Base-by-base conservation (phyloP, 2,888 invertebrate genomes). In the Tachystola acroxantha region DNA sequence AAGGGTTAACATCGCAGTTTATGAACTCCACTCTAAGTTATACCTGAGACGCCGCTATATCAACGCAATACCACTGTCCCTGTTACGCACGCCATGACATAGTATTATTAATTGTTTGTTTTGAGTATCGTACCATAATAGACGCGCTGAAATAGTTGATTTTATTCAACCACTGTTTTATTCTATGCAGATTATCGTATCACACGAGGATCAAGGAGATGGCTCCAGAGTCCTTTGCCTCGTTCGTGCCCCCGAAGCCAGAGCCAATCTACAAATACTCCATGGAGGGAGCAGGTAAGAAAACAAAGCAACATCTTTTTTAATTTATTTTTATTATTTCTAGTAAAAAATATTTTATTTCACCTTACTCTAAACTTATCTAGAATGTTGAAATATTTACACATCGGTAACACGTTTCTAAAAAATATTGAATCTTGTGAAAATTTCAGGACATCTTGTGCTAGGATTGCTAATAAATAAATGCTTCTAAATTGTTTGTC, bases 191-290 rank as follows among this genome's bases (percentile, higher is more conserved):
- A 61, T 88, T 99, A 46, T 97, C 98, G 1, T 99, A 99, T 74
- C 95, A 96, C 71, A 96, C 98, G 73, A 90, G 98, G 57, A 93
- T 99, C 42, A 91, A 92, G 35, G 97, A 98, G 56, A 95, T 97
- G 87, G 92, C 97, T 67, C 98, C 99, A 3, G 94, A 94, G 57
- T 88, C 92, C 0, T 97, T 98, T 78, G 90, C 91, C 5, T 89
- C 92, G 29, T 89, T 98, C 48, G 91, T 98, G 42, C 99, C 99
- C 1, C 84, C 90, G 11, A 93, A 93, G 67, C 94, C 98, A 0
- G 93, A 93, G 54, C 94, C 96, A 0, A 91, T 93, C 53, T 98
- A 95, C 78, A 98, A 98, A 76, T 98, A 96, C 68, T 91, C 94
- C 3, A 91, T 93, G 64, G 96, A 97, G 70, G 95, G 95, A 43